phyloP scores from a whole-genome alignment of 1,140 invertebrate genomes.

The Scaptomyza pallida region DNA sequence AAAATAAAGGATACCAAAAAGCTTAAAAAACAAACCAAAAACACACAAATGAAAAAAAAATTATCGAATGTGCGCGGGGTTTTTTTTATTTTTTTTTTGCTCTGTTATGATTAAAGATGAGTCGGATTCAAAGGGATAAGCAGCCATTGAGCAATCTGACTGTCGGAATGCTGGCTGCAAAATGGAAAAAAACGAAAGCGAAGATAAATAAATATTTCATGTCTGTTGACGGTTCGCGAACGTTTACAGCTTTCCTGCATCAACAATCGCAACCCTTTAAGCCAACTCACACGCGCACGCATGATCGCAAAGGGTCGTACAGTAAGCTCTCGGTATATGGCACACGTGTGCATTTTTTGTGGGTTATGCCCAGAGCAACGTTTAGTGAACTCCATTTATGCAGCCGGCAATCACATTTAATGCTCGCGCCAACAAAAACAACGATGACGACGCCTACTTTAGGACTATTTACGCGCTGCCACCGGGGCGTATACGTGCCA shows the following conservation, averaged over 20 bases:
- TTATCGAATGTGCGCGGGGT: slow-evolving; percentile 25
- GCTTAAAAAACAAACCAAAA: slow-evolving; percentile 5
- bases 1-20: slow-evolving; percentile 39
- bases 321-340: slow-evolving; percentile 2
- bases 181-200: not conserved
- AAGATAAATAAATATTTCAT: slow-evolving; percentile 36
- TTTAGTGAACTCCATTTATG: slow-evolving; percentile 68
- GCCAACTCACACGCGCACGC: not conserved
- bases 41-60: no score
- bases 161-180: slow-evolving; percentile 7
- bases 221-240: slow-evolving; percentile 22
- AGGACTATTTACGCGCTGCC: slow-evolving; percentile 61
- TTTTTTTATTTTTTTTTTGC: not conserved
- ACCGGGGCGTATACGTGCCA: slow-evolving; percentile 67
- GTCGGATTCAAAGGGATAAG: slow-evolving; percentile 26
- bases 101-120: slow-evolving; percentile 26
- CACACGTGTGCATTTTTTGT: slow-evolving; percentile 27
- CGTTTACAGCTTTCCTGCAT: slow-evolving; percentile 14
- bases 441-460: slow-evolving; percentile 29
- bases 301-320: slow-evolving; percentile 25
- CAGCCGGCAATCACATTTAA: slow-evolving; percentile 74
- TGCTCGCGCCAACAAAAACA: slow-evolving; percentile 54
- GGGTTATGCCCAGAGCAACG: slow-evolving; percentile 58
- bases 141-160: slow-evolving; percentile 3
- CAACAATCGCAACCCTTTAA: slow-evolving; percentile 21